Percentiles rank a stretch among this genome's conserved stretches.
phyloP scores from a whole-genome alignment of 2,113 vertebrate genomes.

The Siniperca chuatsi region DNA sequence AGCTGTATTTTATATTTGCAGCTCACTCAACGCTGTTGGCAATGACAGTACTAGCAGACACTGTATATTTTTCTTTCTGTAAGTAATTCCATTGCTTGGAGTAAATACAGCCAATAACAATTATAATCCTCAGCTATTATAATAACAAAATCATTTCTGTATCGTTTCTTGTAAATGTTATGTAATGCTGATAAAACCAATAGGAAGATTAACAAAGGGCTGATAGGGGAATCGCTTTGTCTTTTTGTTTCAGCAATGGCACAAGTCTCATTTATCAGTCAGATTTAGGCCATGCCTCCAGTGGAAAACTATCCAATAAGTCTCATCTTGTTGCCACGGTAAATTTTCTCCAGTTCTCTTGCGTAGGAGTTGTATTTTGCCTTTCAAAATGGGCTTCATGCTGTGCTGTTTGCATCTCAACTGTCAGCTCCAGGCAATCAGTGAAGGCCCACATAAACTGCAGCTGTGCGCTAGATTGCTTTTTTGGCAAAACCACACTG shows the following conservation, averaged over 20 bases:
- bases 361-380: slow-evolving; percentile 18
- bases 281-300: slow-evolving; percentile 22
- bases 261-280: not conserved
- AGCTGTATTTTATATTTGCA: slow-evolving; percentile 10
- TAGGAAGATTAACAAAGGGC: not conserved
- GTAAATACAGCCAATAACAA: not conserved
- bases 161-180: not conserved
- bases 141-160: not conserved
- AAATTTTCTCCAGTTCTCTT: slow-evolving; percentile 13
- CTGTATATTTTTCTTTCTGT: slow-evolving; percentile 9
- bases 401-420: slow-evolving; percentile 25
- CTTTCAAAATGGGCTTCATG: slow-evolving; percentile 22
- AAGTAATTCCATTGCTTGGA: slow-evolving; percentile 3
- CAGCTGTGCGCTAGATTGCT: slow-evolving; percentile 59
- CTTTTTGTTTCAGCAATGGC: not conserved
- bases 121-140: not conserved
- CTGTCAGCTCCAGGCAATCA: slow-evolving; percentile 38
- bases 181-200: not conserved
- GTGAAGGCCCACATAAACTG: slow-evolving; percentile 11
- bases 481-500: slow-evolving; percentile 26
- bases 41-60: not conserved
- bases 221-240: not conserved
- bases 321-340: not conserved
- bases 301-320: slow-evolving; percentile 13
- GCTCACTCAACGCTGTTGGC: not conserved